Evolutionary conservation across 2,113 vertebrate genomes (phyloP).

Genomic region (Chloropsis hardwickii): DNA sequence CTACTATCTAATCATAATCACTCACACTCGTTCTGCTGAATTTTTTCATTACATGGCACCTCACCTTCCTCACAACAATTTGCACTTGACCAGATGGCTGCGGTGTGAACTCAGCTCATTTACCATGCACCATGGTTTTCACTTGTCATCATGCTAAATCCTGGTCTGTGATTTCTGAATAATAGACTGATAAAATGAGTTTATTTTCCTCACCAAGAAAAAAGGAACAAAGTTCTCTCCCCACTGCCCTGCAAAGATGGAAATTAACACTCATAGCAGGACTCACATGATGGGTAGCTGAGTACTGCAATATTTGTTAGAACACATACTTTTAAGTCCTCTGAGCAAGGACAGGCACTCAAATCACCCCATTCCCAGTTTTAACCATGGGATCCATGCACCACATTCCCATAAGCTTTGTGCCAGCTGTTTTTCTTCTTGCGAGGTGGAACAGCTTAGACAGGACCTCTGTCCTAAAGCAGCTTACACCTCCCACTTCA

Average conservation of each 20-base stretch:
- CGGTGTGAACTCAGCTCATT: neutral
- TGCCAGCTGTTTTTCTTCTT: neutral
- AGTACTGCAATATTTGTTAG: neutral
- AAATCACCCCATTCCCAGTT: neutral
- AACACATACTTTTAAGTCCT: neutral
- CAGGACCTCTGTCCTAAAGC: neutral
- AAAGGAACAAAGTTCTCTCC: neutral
- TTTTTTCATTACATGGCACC: neutral
- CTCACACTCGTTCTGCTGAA: neutral
- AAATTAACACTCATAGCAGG: neutral
- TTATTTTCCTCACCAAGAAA: neutral
- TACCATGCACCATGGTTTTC: neutral
- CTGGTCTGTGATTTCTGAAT: neutral
- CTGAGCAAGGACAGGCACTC: neutral
- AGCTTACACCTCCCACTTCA: constrained; percentile 4
- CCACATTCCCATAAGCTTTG: neutral
- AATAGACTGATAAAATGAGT: neutral
- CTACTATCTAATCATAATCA: neutral
- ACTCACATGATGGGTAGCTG: neutral
- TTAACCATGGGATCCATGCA: neutral
- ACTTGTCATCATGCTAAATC: neutral
- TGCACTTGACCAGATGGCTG: neutral
- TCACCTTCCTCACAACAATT: neutral
- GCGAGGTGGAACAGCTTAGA: neutral
- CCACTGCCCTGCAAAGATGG: neutral